Percentiles rank a stretch among this genome's conserved stretches.
These are phyloP conservation scores for Amphipoea lucens DNA, from an alignment of 2,888 invertebrate genomes.

Conservation along the genomic window DNA sequence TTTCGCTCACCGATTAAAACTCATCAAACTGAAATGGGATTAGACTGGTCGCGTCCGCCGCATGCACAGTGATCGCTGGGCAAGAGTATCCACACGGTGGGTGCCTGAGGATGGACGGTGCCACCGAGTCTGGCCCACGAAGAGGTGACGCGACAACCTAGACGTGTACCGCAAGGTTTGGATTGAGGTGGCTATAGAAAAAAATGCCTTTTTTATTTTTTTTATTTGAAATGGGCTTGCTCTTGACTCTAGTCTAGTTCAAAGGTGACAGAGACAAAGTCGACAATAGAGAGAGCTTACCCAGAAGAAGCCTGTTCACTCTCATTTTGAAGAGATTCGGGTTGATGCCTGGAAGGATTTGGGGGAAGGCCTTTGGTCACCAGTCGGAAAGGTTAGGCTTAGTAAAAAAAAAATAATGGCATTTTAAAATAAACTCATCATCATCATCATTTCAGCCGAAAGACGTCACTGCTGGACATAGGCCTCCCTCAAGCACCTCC, in stretches of 20 bases:
- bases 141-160: neutral
- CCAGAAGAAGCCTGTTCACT: no score
- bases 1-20: neutral
- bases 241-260: no score
- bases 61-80: neutral
- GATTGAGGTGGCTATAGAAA: neutral
- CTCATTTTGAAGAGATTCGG: no score
- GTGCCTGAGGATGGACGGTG: neutral
- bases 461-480: no score
- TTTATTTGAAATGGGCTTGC: no score
- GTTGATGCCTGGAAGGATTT: neutral
- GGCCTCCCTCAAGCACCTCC: no score
- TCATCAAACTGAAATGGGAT: neutral
- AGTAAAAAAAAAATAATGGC: neutral
- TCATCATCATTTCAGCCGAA: no score
- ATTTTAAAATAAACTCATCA: neutral
- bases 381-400: no score
- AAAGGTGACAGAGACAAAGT: no score
- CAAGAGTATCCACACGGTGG: neutral
- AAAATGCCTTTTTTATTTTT: no score
- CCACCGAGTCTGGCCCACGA: no score
- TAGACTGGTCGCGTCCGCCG: neutral
- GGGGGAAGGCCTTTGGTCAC: neutral
- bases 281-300: no score
- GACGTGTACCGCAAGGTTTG: neutral